Conservation (phyloP, 2,113 vertebrate genomes). For the Psittacara wagleri region DNA sequence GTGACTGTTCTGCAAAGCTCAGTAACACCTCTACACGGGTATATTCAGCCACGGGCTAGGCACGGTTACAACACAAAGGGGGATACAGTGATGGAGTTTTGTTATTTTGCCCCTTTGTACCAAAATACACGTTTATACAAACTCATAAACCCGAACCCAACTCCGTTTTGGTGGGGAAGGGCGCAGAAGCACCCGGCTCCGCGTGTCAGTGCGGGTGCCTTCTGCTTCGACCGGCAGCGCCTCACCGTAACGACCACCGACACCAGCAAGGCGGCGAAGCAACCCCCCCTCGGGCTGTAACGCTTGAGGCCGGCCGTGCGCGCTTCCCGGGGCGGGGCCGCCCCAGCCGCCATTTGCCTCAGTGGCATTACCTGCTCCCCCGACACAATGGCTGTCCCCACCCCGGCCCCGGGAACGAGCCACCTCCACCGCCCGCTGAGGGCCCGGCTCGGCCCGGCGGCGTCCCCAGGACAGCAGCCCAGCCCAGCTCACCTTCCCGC, state of each 20-base stretch:
- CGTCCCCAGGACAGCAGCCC: constrained; percentile 53
- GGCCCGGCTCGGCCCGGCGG: neutral
- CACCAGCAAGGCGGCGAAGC: too few species aligned
- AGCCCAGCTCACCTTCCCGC: neutral
- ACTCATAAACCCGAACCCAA: neutral
- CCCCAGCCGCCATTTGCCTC: neutral
- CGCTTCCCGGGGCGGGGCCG: neutral
- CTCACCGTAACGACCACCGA: neutral
- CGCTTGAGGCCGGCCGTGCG: rapidly evolving
- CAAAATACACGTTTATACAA: rapidly evolving
- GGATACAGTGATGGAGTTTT: rapidly evolving
- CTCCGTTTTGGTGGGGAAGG: rapidly evolving
- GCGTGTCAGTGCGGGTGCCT: neutral
- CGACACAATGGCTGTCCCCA: neutral
- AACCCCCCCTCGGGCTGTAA: neutral
- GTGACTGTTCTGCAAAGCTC: rapidly evolving
- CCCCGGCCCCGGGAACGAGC: neutral
- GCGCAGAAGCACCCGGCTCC: neutral
- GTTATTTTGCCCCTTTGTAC: neutral
- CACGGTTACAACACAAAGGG: rapidly evolving
- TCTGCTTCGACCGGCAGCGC: neutral
- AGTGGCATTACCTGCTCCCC: neutral
- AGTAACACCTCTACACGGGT: rapidly evolving
- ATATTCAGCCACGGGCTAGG: rapidly evolving
- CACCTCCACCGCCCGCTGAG: neutral